Conservation (phyloP, 2,113 vertebrate genomes). For the Columba janthina region DNA sequence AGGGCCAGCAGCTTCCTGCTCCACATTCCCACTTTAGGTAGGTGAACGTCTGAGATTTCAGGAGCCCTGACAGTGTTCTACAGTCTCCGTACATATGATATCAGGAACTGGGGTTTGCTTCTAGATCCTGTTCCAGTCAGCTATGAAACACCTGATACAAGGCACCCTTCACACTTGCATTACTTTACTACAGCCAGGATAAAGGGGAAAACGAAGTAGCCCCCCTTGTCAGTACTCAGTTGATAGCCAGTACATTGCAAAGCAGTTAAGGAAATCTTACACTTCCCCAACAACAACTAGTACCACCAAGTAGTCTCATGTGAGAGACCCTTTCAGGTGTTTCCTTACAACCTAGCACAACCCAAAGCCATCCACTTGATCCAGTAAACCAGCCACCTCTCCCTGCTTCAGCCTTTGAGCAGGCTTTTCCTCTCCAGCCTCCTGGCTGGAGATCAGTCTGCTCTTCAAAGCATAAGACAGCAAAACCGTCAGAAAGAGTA, state of each 20-base stretch:
- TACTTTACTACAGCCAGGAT: background rate
- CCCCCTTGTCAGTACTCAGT: background rate
- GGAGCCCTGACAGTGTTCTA: background rate
- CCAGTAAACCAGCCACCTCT: background rate
- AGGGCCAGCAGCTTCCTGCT: background rate
- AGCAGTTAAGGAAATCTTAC: background rate
- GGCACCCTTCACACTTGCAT: background rate
- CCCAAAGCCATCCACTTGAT: background rate
- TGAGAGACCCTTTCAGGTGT: background rate
- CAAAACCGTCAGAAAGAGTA: background rate
- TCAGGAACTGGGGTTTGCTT: background rate
- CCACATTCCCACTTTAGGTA: background rate
- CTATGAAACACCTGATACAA: background rate
- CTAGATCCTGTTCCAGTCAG: background rate
- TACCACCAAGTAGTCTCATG: background rate
- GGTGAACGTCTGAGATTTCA: background rate
- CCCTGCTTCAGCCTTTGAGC: background rate
- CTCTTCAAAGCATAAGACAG: background rate
- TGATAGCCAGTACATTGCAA: background rate
- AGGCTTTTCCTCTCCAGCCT: background rate
- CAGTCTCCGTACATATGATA: accelerated
- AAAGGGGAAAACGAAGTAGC: background rate
- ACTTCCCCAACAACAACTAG: background rate
- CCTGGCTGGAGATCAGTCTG: background rate
- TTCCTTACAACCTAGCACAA: background rate